Evolutionary conservation across 2,888 invertebrate genomes (phyloP).

Genomic region (Gastrophysa polygoni): DNA sequence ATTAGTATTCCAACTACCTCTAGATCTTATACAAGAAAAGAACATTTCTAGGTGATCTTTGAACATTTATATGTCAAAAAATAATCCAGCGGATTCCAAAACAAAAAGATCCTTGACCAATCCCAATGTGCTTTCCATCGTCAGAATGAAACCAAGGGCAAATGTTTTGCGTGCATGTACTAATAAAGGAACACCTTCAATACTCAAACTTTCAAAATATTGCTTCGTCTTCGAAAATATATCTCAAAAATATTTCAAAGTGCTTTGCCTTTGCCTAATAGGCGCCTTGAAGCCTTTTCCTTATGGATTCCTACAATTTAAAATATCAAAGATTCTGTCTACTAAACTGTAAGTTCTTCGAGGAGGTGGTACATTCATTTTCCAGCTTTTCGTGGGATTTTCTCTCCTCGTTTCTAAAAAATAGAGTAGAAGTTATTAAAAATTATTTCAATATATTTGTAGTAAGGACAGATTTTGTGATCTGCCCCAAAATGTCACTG

Average conservation of each 20-base stretch:
- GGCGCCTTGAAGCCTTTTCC: conserved; percentile 38
- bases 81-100: not conserved
- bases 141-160: conserved; percentile 33
- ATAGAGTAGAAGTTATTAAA: too few relatives aligned
- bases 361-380: too few relatives aligned
- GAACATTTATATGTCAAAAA: conserved; percentile 27
- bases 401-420: too few relatives aligned
- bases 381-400: too few relatives aligned
- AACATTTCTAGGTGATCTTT: conserved; percentile 38
- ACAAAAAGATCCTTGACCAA: conserved; percentile 28
- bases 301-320: conserved; percentile 37
- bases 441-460: too few relatives aligned
- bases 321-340: conserved; percentile 36
- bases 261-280: conserved; percentile 19
- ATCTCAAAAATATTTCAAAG: conserved; percentile 24
- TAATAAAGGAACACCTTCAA: conserved; percentile 26
- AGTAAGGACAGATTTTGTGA: too few relatives aligned
- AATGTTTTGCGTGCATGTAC: conserved; percentile 34
- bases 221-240: conserved; percentile 21
- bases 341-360: too few relatives aligned
- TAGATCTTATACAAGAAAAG: conserved; percentile 37
- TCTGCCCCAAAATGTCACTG: too few relatives aligned
- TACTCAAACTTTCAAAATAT: conserved; percentile 17
- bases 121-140: conserved; percentile 25
- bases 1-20: conserved; percentile 41